Percentiles rank a stretch among this genome's conserved stretches.
phyloP scores from a whole-genome alignment of 64 coral and sea anemone genomes.

The Astreopora myriophthalma region DNA sequence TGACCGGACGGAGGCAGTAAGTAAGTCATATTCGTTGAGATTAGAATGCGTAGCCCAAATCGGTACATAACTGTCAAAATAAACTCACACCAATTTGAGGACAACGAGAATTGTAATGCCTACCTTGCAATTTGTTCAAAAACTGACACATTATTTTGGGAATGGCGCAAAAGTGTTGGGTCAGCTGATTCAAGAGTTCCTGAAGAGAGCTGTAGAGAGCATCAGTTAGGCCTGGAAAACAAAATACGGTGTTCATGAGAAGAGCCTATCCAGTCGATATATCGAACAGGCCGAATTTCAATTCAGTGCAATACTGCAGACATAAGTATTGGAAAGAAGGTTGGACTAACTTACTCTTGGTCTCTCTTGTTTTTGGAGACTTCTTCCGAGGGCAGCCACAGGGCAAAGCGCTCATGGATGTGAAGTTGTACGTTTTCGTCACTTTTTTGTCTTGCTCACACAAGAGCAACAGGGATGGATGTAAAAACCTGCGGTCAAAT shows the following conservation, averaged over 20 bases:
- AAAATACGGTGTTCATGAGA: not conserved
- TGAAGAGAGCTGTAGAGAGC: constrained; percentile 40
- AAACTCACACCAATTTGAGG: not conserved
- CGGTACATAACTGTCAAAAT: not conserved
- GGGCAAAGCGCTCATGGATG: constrained; percentile 66
- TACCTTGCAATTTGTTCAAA: constrained; percentile 49
- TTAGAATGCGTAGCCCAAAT: not conserved
- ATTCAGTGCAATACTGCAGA: no score
- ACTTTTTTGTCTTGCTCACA: constrained; percentile 51
- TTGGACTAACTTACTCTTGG: not conserved
- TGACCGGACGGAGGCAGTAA: no score
- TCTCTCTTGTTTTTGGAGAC: constrained; percentile 20
- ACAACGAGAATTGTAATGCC: not conserved
- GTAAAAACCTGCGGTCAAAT: constrained; percentile 33
- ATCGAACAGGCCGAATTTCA: no score
- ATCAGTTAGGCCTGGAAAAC: constrained; percentile 46
- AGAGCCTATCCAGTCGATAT: not conserved
- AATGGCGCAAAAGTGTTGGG: constrained; percentile 41
- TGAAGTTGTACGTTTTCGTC: constrained; percentile 69
- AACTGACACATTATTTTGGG: constrained; percentile 57
- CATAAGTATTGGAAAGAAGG: no score
- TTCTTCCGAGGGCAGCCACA: constrained; percentile 52
- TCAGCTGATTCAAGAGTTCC: constrained; percentile 37
- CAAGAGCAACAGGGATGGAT: constrained; percentile 36
- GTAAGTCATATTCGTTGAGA: not conserved